Evolutionary conservation across 2,797 vertebrate species (phyloP), one percentile per base, ranked within the genome.

Genomic region (Rhinella marina): DNA sequence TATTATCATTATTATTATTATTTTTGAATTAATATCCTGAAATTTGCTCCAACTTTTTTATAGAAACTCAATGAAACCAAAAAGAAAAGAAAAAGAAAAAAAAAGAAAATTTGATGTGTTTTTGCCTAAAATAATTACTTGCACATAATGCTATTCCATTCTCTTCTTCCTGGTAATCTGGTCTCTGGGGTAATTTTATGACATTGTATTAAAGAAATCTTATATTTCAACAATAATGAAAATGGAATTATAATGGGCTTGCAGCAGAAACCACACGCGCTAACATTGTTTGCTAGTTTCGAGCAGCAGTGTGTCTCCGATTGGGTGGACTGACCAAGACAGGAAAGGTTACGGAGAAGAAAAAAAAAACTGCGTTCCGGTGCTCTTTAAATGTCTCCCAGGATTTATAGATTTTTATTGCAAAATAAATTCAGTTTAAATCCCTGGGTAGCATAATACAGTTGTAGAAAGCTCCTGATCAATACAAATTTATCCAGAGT

Each of bases 401-500:
- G 75, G 86, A 32, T 78, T 83, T 88, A 88, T 88, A 77, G 81
- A 88, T 88, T 88, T 84, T 84, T 88, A 70, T 84, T 79, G 54
- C 75, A 50, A 72, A 84, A 88, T 84, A 84, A 64, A 59, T 89
- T 90, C 64, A 52, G 1, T 86, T 29, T 25, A 48, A 88, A 91
- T 12, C n/a, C 2, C 27, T 81, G 48, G 56, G 79, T 76, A 66
- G 76, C 73, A 90, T 90, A 90, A 91, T 61, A 89, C 27, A 81
- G 61, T 16, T 81, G 84, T 88, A 90, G 1, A 50, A 16, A 90
- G 87, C 59, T 81, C 19, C 17, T 88, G 84, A 91, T 90, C 89
- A 62, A 90, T 90, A 92, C 84, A 90, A 89, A 91, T 91, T 79
- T 86, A 91, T 90, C 90, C 86, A 88, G 85, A 82, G 13, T 21